These are phyloP conservation scores for Lamellibrachia satsuma DNA, from an alignment of 2,888 invertebrate genomes.

Conservation along the genomic window DNA sequence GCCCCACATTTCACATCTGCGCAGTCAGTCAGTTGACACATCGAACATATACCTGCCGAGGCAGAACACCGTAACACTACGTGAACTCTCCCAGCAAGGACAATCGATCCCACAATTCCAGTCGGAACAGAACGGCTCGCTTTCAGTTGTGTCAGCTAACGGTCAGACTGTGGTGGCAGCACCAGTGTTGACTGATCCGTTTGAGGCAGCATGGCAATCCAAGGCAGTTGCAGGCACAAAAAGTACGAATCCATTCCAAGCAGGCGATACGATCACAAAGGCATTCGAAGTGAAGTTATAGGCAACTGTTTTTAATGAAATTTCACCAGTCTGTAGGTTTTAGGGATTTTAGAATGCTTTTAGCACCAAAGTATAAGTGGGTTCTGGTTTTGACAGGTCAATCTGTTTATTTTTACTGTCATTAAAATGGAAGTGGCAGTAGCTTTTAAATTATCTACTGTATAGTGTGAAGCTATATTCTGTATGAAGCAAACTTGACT, in stretches of 20 bases:
- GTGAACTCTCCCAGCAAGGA: slow-evolving; percentile 69
- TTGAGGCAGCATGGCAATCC: slow-evolving; percentile 86
- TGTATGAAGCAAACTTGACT: background rate
- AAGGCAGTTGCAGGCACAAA: slow-evolving; percentile 69
- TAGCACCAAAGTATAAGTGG: background rate
- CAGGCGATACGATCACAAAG: slow-evolving; percentile 21
- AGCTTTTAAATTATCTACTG: background rate
- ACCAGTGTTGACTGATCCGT: slow-evolving; percentile 72
- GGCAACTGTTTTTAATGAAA: background rate
- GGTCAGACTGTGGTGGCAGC: slow-evolving; percentile 12
- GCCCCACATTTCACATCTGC: slow-evolving; percentile 44
- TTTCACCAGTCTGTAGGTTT: background rate
- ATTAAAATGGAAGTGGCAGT: background rate
- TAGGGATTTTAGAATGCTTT: slow-evolving; percentile 3
- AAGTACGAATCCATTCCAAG: slow-evolving; percentile 45
- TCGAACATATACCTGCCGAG: slow-evolving; percentile 49
- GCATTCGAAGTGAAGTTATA: background rate
- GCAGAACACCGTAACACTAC: slow-evolving; percentile 51
- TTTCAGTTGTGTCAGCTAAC: slow-evolving; percentile 31
- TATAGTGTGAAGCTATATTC: background rate
- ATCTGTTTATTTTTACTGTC: background rate
- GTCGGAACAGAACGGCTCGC: slow-evolving; percentile 31
- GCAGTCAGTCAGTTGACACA: slow-evolving; percentile 62
- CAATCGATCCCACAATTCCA: slow-evolving; percentile 49
- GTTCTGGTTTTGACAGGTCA: background rate